These are phyloP conservation scores for Anastatus disparis DNA, from an alignment of 1,140 invertebrate species.

Conservation along the genomic window DNA sequence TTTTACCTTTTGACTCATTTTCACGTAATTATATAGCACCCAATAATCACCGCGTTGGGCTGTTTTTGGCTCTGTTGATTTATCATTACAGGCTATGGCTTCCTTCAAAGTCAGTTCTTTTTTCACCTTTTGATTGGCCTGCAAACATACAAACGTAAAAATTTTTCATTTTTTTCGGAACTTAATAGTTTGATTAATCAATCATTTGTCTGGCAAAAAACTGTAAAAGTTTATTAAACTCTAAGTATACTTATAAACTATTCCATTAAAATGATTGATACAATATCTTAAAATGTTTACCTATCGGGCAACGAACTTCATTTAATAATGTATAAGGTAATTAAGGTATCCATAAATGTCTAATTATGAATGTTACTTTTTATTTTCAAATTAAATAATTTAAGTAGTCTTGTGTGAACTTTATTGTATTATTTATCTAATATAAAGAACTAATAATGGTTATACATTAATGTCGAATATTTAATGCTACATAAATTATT, in stretches of 20 bases:
- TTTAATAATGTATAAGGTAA: too few species aligned
- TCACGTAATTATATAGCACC: constrained; percentile 89
- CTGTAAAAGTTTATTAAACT: background rate
- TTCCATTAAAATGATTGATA: background rate
- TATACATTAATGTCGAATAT: too few species aligned
- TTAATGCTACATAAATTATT: too few species aligned
- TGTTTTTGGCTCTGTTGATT: constrained; percentile 71
- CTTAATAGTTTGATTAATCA: background rate
- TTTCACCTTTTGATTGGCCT: constrained; percentile 17
- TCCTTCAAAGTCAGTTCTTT: constrained; percentile 60
- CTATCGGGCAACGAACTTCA: too few species aligned
- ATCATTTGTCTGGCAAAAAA: background rate
- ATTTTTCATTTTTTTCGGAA: background rate
- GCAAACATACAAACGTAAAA: background rate
- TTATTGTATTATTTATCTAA: too few species aligned
- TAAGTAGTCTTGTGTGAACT: too few species aligned
- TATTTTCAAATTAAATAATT: too few species aligned
- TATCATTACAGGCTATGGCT: constrained; percentile 74
- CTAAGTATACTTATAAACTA: background rate
- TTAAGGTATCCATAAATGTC: too few species aligned
- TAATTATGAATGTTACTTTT: too few species aligned
- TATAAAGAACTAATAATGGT: too few species aligned
- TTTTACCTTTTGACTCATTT: constrained; percentile 55
- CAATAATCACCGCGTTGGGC: constrained; percentile 87
- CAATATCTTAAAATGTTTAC: too few species aligned